Base-by-base conservation (phyloP, 2,888 invertebrate species). In the Calliopum simillimum region DNA sequence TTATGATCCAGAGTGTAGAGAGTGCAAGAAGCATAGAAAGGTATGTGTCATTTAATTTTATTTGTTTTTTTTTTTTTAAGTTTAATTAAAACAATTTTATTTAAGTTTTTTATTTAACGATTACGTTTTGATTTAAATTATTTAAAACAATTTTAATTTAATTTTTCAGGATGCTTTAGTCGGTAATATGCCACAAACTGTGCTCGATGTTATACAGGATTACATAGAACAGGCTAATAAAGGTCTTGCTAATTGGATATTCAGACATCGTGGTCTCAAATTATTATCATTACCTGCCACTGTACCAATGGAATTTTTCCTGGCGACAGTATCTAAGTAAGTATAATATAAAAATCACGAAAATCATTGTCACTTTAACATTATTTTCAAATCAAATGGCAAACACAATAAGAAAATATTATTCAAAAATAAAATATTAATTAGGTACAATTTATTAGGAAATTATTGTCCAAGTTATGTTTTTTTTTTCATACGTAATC, bases 141-240 rank as follows among this genome's bases (percentile, higher is more conserved):
- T 33, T 64, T 25, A 49, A 63, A 4, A 44, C 23, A 21, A 47
- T 12, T n/a, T 53, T 8, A 11, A 53, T 13, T 11, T 16, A 53
- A 14, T 44, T 65, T 69, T 75, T 12, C 61, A 95, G 94, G 95
- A 95, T 87, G 95, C 97, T 14, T 88, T 95, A 73, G 91, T 93
- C 41, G 96, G 95, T 73, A 93, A 94, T 82, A 90, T 98, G 76
- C 97, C 97, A 12, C 96, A 96, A 82, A 93, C 94, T 1, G 95
- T 98, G 78, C 89, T 95, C 86, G 93, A 92, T 78, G 93, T 95
- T 81, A 94, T 98, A 85, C 96, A 97, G 88, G 94, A 95, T 82
- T 97, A 96, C 0, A 96, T 97, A 76, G 95, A 97, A 83, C 91
- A 95, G 0, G 95, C 97, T 0, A 97, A 98, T 87, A 94, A 92